These are phyloP conservation scores for Pseudois nayaur DNA, from an alignment of 2,113 vertebrate species.

Conservation along the genomic window DNA sequence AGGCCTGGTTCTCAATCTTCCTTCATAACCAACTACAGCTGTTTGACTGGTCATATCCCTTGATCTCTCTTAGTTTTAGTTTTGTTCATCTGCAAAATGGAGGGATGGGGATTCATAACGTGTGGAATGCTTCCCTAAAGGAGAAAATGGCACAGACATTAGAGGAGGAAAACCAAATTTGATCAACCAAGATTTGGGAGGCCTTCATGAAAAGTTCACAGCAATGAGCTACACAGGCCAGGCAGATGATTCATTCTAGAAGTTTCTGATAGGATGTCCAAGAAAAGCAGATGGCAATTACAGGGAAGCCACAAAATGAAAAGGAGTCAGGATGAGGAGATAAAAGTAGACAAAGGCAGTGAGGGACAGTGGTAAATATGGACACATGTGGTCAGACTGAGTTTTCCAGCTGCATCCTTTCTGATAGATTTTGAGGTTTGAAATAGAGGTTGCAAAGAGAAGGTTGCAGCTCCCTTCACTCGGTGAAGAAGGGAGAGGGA, in stretches of 20 bases:
- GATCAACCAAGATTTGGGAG: background rate
- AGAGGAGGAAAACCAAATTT: background rate
- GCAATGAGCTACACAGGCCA: background rate
- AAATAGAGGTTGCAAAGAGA: background rate
- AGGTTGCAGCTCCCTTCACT: background rate
- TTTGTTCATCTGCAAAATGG: slow-evolving; percentile 14
- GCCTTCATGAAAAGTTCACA: background rate
- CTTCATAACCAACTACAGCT: background rate
- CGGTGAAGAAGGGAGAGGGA: background rate
- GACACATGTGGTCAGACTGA: background rate
- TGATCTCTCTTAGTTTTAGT: background rate
- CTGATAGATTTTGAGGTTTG: background rate
- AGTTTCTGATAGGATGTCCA: background rate
- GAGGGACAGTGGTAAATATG: background rate
- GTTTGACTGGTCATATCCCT: background rate
- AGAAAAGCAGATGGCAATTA: background rate
- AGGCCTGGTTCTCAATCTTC: background rate
- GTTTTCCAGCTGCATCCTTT: background rate
- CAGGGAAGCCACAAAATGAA: background rate
- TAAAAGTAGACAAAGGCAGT: background rate
- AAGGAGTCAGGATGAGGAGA: background rate
- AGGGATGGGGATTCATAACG: background rate
- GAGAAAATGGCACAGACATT: background rate
- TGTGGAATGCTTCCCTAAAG: background rate
- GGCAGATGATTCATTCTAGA: background rate